Evolutionary conservation across 1,140 invertebrate genomes (phyloP).

Genomic region (Pomacea maculata): DNA sequence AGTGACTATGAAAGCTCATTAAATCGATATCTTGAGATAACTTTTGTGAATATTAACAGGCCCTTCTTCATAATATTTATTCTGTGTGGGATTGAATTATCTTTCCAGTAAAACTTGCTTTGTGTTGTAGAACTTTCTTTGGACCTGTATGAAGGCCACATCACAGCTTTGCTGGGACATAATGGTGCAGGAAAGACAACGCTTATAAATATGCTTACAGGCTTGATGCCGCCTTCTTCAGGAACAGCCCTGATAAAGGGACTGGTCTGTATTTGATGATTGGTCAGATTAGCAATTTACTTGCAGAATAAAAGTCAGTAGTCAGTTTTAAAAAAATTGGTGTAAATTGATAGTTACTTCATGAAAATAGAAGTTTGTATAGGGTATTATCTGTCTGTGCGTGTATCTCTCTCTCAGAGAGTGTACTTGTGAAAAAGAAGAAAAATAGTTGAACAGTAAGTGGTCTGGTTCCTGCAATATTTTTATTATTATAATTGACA

Average conservation of each 20-base stretch:
- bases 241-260: slow-evolving; percentile 62
- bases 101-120: background rate
- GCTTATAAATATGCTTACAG: slow-evolving; percentile 65
- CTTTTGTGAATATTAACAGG: no score
- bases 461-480: background rate
- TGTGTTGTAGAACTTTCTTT: slow-evolving; percentile 62
- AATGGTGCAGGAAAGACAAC: slow-evolving; percentile 78
- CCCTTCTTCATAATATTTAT: no score
- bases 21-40: no score
- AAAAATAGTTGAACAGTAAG: background rate
- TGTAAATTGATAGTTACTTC: no score
- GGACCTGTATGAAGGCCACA: slow-evolving; percentile 79
- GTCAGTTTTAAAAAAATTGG: background rate
- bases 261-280: slow-evolving; percentile 38
- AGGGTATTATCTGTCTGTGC: no score
- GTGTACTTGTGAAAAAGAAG: background rate
- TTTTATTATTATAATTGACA: slow-evolving; percentile 18
- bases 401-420: no score
- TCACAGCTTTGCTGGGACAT: slow-evolving; percentile 87
- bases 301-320: background rate
- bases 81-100: no score
- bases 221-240: slow-evolving; percentile 59
- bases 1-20: no score
- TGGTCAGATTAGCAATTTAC: background rate
- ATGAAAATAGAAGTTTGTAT: no score